Percentiles rank a stretch among this genome's conserved stretches.
Conservation (phyloP, 2,888 invertebrate genomes). For the Sinodicranocentrus sp. region DNA sequence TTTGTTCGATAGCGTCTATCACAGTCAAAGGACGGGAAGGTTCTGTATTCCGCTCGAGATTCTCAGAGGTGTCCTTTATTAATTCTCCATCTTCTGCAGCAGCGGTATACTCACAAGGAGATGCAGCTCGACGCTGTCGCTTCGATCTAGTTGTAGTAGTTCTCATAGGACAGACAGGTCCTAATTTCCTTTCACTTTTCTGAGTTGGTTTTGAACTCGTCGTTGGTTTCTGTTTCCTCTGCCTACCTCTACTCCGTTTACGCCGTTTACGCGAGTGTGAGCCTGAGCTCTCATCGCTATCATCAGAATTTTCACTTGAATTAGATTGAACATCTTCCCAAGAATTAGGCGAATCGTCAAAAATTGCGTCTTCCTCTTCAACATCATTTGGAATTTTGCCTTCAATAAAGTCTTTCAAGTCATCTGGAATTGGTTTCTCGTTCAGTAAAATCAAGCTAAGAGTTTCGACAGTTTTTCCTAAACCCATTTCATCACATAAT, state of each 20-base stretch:
- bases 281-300: slow-evolving; percentile 15
- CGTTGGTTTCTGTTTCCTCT: slow-evolving; percentile 30
- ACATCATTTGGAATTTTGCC: slow-evolving; percentile 4
- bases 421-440: slow-evolving; percentile 77
- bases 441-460: slow-evolving; percentile 83
- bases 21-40: neutral
- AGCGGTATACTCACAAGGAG: slow-evolving; percentile 70
- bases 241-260: neutral
- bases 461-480: slow-evolving; percentile 89
- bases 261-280: too few relatives aligned
- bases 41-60: neutral
- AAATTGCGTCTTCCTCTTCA: slow-evolving; percentile 23
- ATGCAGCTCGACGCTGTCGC: slow-evolving; percentile 46
- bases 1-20: neutral
- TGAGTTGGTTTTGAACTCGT: slow-evolving; percentile 55
- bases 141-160: slow-evolving; percentile 8
- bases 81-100: slow-evolving; percentile 9
- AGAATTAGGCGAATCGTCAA: neutral
- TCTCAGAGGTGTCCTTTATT: too few relatives aligned
- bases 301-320: slow-evolving; percentile 3
- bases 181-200: slow-evolving; percentile 38
- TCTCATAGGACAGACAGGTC: too few relatives aligned
- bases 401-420: slow-evolving; percentile 29
- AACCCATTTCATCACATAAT: slow-evolving; percentile 89
- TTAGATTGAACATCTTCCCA: slow-evolving; percentile 1